phyloP scores from a whole-genome alignment of 2,113 vertebrate species.

The Lethenteron camtschaticum region DNA sequence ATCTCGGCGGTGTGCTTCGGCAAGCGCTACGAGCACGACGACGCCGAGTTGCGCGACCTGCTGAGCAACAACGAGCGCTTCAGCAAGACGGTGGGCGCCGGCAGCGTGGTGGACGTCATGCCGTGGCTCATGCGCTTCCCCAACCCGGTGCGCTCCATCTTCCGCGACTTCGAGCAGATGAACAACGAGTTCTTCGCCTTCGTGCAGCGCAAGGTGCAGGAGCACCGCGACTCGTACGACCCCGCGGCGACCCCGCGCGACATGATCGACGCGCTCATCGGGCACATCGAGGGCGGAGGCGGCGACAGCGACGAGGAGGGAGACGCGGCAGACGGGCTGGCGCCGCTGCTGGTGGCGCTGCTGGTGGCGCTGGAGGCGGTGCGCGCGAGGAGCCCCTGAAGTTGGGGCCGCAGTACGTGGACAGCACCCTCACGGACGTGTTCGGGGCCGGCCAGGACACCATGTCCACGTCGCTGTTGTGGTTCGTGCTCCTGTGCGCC shows the following conservation, averaged over 20 bases:
- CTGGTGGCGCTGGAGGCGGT: constrained; percentile 4
- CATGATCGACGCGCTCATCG: constrained; percentile 68
- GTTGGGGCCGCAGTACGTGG: constrained; percentile 30
- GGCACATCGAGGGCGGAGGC: constrained; percentile 23
- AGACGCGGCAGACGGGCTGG: constrained; percentile 5
- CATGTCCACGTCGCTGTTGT: constrained; percentile 65
- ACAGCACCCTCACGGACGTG: constrained; percentile 43
- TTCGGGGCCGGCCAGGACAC: constrained; percentile 97
- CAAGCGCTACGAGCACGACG: constrained; percentile 47
- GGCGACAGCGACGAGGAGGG: constrained; percentile 11
- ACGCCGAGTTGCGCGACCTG: constrained; percentile 51
- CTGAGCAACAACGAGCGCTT: constrained; percentile 72
- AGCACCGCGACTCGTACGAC: constrained; percentile 35
- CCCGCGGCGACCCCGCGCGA: constrained; percentile 31
- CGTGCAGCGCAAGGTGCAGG: constrained; percentile 37
- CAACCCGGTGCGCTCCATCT: constrained; percentile 58
- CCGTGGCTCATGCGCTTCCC: constrained; percentile 87
- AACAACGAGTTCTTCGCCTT: constrained; percentile 50
- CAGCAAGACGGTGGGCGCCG: constrained; percentile 58
- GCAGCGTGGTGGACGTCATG: constrained; percentile 74
- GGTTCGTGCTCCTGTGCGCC: constrained; percentile 53
- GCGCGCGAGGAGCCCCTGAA: constrained; percentile 8
- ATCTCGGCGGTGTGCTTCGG: constrained; percentile 85
- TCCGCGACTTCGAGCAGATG: constrained; percentile 45
- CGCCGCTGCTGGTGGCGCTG: not conserved